Base-by-base conservation (phyloP, 2,888 invertebrate species). In the Drosophila kuntzei region DNA sequence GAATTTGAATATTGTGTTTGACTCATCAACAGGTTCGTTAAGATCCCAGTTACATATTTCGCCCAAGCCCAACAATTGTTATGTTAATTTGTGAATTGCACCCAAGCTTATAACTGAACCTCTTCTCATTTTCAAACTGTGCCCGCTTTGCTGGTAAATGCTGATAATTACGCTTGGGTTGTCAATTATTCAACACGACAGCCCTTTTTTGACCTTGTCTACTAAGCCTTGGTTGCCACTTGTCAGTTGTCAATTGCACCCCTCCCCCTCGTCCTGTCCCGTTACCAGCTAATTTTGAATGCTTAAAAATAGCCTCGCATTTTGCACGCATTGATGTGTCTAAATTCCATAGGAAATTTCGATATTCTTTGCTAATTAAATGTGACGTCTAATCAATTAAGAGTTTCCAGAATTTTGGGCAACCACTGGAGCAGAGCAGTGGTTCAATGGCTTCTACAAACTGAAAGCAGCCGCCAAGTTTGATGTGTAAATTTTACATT, bases 11-110 rank as follows among this genome's bases (percentile, higher is more conserved):
- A 68, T 80, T 63, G 64, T 78, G 67, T 66, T 76, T 71, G 76
- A 80, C 67, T 82, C 85, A 86, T 86, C 87, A 86, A 86, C 85
- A 86, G 85, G 85, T 86, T 87, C 85, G 87, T 85, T 84, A 84
- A 68, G 73, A 71, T 57, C 55, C 57, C 27, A 59, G 61, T 47
- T 20, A 66, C 54, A 60, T 22, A 50, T 47, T 43, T 54, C 55
- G 41, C 22, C 51, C 64, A 55, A 46, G 58, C 63, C 37, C 47
- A 37, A 29, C 62, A 70, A 84, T 85, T 80, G 71, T 73, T 65
- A 82, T 83, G 87, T 73, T 79, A 87, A 87, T 81, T 86, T 85
- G 81, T 83, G 87, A 79, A 79, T 76, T 78, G 71, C 79, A 75
- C 44, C 47, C 20, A 44, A 49, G 5, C 22, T 61, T 18, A 18